Conservation (phyloP, 2,888 invertebrate genomes). For the Perizoma flavofasciatum region DNA sequence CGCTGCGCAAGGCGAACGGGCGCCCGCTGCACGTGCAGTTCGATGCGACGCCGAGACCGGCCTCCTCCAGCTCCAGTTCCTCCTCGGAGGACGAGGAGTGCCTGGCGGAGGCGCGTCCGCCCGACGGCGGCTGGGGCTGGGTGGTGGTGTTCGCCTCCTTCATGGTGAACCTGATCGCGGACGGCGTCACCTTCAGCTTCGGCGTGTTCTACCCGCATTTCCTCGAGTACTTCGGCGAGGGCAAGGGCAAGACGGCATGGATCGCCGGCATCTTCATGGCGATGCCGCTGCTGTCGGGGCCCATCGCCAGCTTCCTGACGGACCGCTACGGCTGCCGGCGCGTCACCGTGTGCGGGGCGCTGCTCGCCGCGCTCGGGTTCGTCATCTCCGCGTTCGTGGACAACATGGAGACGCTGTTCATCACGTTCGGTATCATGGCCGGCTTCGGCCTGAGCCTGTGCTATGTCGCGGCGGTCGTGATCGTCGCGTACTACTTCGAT, state of each 20-base stretch:
- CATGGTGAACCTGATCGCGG: conserved; percentile 94
- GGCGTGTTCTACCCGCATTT: conserved; percentile 95
- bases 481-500: conserved; percentile 95
- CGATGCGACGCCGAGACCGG: conserved; percentile 73
- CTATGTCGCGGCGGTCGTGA: conserved; percentile 95
- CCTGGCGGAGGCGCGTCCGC: conserved; percentile 87
- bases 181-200: conserved; percentile 96
- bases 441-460: conserved; percentile 94
- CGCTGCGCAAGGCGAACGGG: conserved; percentile 67
- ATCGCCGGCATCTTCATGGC: conserved; percentile 96
- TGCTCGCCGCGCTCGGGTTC: conserved; percentile 90
- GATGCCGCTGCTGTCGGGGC: conserved; percentile 93
- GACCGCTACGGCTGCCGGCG: conserved; percentile 92
- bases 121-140: conserved; percentile 97
- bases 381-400: conserved; percentile 89
- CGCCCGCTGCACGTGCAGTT: conserved; percentile 84
- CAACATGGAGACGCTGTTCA: conserved; percentile 90
- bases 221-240: conserved; percentile 92
- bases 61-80: conserved; percentile 74
- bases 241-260: conserved; percentile 94
- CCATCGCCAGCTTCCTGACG: conserved; percentile 92
- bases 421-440: conserved; percentile 92
- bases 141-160: conserved; percentile 95
- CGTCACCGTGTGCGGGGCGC: conserved; percentile 90
- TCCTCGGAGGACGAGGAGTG: conserved; percentile 86